Evolutionary conservation across 2,797 vertebrate genomes (phyloP).

Genomic region (Masticophis lateralis): DNA sequence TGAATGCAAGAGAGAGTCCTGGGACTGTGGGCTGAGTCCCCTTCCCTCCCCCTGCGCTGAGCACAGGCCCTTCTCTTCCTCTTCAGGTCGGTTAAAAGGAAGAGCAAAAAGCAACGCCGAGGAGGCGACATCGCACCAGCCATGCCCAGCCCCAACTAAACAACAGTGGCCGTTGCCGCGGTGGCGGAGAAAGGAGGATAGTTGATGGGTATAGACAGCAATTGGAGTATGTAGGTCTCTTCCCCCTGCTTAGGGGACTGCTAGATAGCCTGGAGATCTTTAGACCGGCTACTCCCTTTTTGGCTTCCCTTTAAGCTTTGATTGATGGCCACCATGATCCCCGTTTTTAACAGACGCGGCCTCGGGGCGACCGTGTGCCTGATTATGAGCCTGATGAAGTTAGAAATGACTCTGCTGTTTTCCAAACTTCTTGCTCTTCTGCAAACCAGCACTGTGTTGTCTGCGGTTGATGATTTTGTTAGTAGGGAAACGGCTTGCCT

Average conservation of each 20-base stretch:
- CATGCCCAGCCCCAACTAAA: conserved; percentile 64
- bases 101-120: conserved; percentile 9
- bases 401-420: conserved; percentile 70
- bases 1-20: conserved; percentile 52
- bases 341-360: conserved; percentile 65
- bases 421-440: conserved; percentile 66
- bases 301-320: conserved; percentile 21
- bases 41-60: conserved; percentile 29
- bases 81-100: background rate
- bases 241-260: conserved; percentile 26
- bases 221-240: conserved; percentile 55
- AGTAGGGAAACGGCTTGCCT: conserved; percentile 72
- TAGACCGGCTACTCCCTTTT: conserved; percentile 38
- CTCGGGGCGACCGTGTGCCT: conserved; percentile 62
- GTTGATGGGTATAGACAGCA: background rate
- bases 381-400: conserved; percentile 67
- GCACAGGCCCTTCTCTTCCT: conserved; percentile 21
- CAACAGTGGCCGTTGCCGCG: conserved; percentile 21
- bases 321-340: conserved; percentile 68
- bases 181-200: conserved; percentile 33
- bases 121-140: conserved; percentile 39
- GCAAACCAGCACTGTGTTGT: conserved; percentile 70
- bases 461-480: conserved; percentile 70
- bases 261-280: conserved; percentile 32
- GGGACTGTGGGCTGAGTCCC: conserved; percentile 26